phyloP scores from a whole-genome alignment of 1,140 invertebrate genomes.

The Tribolium madens region DNA sequence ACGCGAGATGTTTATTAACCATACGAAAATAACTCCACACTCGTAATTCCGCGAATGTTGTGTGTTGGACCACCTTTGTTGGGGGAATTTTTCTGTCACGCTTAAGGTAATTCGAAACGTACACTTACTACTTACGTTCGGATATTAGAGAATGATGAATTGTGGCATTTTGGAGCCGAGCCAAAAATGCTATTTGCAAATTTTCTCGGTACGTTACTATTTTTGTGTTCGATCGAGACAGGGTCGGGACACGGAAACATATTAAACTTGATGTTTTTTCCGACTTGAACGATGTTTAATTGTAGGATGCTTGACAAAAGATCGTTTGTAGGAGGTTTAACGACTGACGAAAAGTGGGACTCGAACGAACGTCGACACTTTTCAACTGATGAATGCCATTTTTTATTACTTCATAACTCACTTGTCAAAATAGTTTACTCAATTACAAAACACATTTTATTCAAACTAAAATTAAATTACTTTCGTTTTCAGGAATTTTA shows the following conservation, averaged over 20 bases:
- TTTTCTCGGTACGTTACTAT: constrained; percentile 34
- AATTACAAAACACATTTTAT: background rate
- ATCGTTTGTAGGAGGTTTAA: background rate
- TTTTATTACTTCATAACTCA: constrained; percentile 4
- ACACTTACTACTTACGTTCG: constrained; percentile 36
- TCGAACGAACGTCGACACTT: background rate
- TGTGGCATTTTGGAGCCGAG: constrained; percentile 32
- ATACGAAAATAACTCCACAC: constrained; percentile 27
- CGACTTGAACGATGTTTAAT: background rate
- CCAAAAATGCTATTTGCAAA: constrained; percentile 45
- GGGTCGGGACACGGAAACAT: background rate
- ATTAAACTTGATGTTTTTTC: background rate
- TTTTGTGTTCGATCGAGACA: constrained; percentile 19
- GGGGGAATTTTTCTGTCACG: constrained; percentile 38
- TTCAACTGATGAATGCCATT: background rate
- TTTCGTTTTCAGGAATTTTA: too few relatives aligned
- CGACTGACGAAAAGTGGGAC: too few relatives aligned
- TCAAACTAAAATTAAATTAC: background rate
- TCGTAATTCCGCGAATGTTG: constrained; percentile 24
- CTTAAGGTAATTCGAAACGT: constrained; percentile 48
- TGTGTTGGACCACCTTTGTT: constrained; percentile 42
- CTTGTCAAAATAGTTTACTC: constrained; percentile 5
- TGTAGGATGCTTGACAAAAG: background rate
- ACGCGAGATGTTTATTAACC: constrained; percentile 39
- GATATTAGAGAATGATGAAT: constrained; percentile 51